phyloP scores from a whole-genome alignment of 35 echinoderm and acorn worm genomes.

The Lytechinus pictus region DNA sequence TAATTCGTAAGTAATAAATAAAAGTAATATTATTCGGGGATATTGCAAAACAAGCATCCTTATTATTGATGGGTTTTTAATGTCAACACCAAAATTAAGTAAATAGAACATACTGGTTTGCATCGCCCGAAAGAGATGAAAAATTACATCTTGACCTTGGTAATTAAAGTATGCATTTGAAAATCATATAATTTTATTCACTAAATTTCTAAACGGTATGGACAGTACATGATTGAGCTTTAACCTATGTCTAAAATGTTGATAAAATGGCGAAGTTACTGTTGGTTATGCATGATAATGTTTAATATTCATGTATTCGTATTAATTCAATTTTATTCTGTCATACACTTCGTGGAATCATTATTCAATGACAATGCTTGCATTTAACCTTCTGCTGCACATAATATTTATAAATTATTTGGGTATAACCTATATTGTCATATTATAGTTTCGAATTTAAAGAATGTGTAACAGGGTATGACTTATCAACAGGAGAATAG shows the following conservation, averaged over 20 bases:
- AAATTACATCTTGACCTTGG: too few relatives aligned
- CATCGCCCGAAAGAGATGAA: too few relatives aligned
- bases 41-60: too few relatives aligned
- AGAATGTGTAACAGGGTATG: not conserved
- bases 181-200: too few relatives aligned
- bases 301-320: not conserved
- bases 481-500: not conserved
- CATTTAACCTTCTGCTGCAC: not conserved
- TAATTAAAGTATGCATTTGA: too few relatives aligned
- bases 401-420: not conserved
- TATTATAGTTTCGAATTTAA: not conserved
- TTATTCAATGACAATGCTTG: not conserved
- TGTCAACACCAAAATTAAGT: too few relatives aligned
- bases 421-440: not conserved
- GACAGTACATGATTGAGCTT: too few relatives aligned
- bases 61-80: too few relatives aligned
- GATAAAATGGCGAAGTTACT: not conserved
- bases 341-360: not conserved
- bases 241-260: not conserved
- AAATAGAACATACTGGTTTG: too few relatives aligned
- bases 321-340: not conserved
- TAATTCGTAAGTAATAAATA: too few relatives aligned
- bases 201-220: too few relatives aligned
- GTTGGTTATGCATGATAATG: not conserved
- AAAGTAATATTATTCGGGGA: too few relatives aligned